A percentile compares a stretch with the other conserved stretches of the same genome.
phyloP scores from a whole-genome alignment of 1,140 invertebrate species.

The Orius laevigatus region DNA sequence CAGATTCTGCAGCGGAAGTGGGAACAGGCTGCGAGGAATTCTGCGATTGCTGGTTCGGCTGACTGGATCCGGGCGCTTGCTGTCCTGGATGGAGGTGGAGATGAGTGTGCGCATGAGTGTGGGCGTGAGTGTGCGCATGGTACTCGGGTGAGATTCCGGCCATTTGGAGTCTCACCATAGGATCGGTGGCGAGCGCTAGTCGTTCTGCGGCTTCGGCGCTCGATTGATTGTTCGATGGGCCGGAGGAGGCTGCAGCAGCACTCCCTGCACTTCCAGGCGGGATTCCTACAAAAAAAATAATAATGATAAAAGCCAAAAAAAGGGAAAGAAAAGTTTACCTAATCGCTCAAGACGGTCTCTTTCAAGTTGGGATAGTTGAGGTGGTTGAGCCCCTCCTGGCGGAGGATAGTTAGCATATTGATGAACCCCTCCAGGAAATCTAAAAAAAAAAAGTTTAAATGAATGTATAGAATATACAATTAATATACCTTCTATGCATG shows the following conservation, averaged over 20 bases:
- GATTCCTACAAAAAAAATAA: conserved; percentile 10
- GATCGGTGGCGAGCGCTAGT: conserved; percentile 50
- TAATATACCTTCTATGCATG: conserved; percentile 51
- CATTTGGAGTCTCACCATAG: conserved; percentile 66
- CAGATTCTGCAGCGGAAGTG: conserved; percentile 33
- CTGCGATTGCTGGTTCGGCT: conserved; percentile 50
- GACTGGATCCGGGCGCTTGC: conserved; percentile 43
- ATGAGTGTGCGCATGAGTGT: conserved; percentile 63
- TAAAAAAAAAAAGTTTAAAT: conserved; percentile 12
- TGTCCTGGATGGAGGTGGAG: conserved; percentile 66
- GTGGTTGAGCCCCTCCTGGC: conserved; percentile 25
- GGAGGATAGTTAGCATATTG: conserved; percentile 29
- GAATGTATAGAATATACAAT: not conserved
- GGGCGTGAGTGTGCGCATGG: conserved; percentile 67
- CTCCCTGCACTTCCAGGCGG: conserved; percentile 30
- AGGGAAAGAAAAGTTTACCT: conserved; percentile 28
- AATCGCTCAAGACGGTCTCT: conserved; percentile 68
- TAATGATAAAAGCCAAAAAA: not conserved
- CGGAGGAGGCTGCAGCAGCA: conserved; percentile 21
- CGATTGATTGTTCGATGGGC: conserved; percentile 9
- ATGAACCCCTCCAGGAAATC: conserved; percentile 25
- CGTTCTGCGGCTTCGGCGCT: conserved; percentile 39
- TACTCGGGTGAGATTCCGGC: conserved; percentile 64
- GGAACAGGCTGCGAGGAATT: conserved; percentile 32
- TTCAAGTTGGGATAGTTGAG: conserved; percentile 40